Percentiles rank a stretch among this genome's conserved stretches.
Conservation (phyloP, 2,113 vertebrate genomes). For the Sylvilagus bachmani region DNA sequence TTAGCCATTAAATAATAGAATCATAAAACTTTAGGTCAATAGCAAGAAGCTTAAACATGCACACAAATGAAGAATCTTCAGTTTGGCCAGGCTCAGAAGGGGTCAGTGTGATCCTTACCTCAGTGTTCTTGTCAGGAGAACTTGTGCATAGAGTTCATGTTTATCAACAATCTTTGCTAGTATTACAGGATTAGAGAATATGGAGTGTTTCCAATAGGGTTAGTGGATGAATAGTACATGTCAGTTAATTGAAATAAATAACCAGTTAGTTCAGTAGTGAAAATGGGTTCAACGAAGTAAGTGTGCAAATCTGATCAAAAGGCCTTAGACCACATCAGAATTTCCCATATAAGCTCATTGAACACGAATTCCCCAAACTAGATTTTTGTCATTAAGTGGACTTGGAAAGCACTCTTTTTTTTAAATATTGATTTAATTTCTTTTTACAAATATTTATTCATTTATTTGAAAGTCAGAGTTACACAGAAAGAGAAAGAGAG, state of each 20-base stretch:
- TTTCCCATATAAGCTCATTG: neutral
- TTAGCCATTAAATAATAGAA: neutral
- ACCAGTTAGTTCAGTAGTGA: neutral
- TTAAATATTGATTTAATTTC: too few relatives aligned
- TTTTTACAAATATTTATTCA: too few relatives aligned
- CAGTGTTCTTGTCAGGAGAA: neutral
- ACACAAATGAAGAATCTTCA: neutral
- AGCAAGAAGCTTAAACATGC: neutral
- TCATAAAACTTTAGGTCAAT: neutral
- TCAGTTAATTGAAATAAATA: slow-evolving; percentile 39
- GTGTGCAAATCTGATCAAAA: neutral
- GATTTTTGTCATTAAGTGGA: neutral
- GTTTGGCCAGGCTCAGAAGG: neutral
- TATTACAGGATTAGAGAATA: neutral
- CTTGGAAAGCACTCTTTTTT: neutral
- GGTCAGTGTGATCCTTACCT: neutral
- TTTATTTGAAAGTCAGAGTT: too few relatives aligned
- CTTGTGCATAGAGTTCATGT: neutral
- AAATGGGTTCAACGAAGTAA: slow-evolving; percentile 2
- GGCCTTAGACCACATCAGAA: neutral
- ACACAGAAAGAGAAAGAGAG: too few relatives aligned
- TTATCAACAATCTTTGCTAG: slow-evolving; percentile 3
- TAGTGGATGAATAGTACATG: slow-evolving; percentile 11
- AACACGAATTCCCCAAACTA: neutral
- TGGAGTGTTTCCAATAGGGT: neutral